Evolutionary conservation across 1,140 invertebrate genomes (phyloP).

Genomic region (Heliconius himera): DNA sequence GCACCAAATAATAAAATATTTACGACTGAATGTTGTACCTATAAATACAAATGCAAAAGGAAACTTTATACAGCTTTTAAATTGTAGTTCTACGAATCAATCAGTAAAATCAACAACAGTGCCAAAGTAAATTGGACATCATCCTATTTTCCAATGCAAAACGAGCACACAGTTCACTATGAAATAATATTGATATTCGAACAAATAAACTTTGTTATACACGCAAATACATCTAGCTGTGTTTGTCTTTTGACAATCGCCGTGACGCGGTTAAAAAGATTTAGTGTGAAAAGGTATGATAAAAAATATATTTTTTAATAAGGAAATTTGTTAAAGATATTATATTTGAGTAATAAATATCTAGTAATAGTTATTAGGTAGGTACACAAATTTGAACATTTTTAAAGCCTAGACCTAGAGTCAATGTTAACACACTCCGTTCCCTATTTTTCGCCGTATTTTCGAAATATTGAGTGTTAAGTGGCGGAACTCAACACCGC

Average conservation of each 20-base stretch:
- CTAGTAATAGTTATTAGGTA: too few species aligned
- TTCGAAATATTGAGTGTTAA: too few species aligned
- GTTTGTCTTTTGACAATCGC: background rate
- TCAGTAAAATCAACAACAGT: conserved; percentile 28
- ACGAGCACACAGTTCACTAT: conserved; percentile 9
- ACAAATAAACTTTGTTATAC: conserved; percentile 10
- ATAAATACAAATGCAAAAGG: background rate
- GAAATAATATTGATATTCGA: conserved; percentile 9
- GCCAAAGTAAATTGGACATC: conserved; percentile 27
- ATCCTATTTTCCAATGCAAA: conserved; percentile 26
- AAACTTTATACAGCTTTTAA: conserved; percentile 6
- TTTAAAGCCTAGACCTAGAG: too few species aligned
- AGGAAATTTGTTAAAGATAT: too few species aligned
- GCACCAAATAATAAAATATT: background rate
- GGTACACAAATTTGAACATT: too few species aligned
- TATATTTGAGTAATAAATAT: too few species aligned
- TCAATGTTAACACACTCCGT: too few species aligned
- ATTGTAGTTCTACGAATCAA: conserved; percentile 21
- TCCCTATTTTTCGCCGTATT: too few species aligned
- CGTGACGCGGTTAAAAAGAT: background rate
- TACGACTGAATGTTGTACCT: background rate
- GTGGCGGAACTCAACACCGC: too few species aligned
- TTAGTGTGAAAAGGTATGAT: background rate
- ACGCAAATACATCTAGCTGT: background rate
- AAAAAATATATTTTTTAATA: background rate